Conservation (phyloP, 2,888 invertebrate genomes). For the Leucozona laternaria region DNA sequence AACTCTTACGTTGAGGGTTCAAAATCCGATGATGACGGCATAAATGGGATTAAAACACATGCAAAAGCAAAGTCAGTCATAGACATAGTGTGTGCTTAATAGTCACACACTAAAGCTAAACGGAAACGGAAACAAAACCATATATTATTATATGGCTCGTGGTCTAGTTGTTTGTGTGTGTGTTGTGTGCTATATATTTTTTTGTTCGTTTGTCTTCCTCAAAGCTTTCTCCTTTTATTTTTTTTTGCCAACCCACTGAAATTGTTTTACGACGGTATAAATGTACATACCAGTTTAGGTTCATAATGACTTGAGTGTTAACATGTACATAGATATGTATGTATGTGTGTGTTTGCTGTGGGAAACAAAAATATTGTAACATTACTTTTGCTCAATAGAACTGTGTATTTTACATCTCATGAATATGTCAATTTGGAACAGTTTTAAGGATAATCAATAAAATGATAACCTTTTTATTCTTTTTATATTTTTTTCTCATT, state of each 20-base stretch:
- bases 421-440: conserved; percentile 43
- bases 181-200: not conserved
- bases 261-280: conserved; percentile 7
- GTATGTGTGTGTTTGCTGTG: conserved; percentile 3
- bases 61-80: conserved; percentile 28
- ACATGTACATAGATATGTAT: not conserved
- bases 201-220: not conserved
- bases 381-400: not conserved
- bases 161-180: not conserved
- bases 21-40: conserved; percentile 39
- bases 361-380: conserved; percentile 13
- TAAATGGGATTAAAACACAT: conserved; percentile 37
- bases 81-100: conserved; percentile 46
- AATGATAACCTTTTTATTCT: conserved; percentile 41
- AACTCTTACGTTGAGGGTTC: conserved; percentile 27
- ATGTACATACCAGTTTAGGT: not conserved
- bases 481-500: conserved; percentile 11
- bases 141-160: conserved; percentile 17
- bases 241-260: conserved; percentile 2
- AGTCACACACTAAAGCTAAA: conserved; percentile 36
- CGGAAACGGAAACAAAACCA: conserved; percentile 29
- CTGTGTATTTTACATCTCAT: conserved; percentile 43
- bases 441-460: conserved; percentile 48
- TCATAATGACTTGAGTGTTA: not conserved
- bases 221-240: conserved; percentile 11